Evolutionary conservation across 2,888 invertebrate species (phyloP).

Genomic region (Camponotus fellah): DNA sequence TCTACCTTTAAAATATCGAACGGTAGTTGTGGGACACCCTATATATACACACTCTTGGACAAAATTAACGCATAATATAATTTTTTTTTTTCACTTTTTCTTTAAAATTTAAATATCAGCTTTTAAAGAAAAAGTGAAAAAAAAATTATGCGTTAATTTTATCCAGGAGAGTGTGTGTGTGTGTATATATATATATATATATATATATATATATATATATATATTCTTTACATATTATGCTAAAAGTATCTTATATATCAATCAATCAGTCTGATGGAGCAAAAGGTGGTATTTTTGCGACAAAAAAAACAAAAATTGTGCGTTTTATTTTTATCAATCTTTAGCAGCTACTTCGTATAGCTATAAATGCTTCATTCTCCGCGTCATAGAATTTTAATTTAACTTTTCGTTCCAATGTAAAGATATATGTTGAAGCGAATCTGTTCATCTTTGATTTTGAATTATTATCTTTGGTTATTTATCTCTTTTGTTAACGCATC

Average conservation of each 20-base stretch:
- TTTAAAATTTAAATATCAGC: too few species aligned
- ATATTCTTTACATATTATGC: not conserved
- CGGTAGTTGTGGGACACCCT: too few species aligned
- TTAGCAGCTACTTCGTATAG: not conserved
- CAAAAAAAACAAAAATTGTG: not conserved
- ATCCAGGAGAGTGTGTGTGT: too few species aligned
- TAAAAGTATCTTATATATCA: not conserved
- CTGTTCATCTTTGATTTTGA: slow-evolving; percentile 62
- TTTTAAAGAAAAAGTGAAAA: too few species aligned
- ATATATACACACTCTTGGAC: too few species aligned
- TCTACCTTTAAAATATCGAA: too few species aligned
- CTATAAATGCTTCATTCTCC: not conserved
- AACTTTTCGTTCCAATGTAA: not conserved
- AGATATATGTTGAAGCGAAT: not conserved
- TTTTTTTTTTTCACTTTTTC: too few species aligned
- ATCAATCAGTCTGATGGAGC: not conserved
- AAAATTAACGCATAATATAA: too few species aligned
- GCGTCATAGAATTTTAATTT: not conserved
- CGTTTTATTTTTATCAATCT: slow-evolving; percentile 10
- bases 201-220: not conserved
- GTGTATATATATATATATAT: too few species aligned
- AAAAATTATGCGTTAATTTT: too few species aligned
- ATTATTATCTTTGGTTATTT: slow-evolving; percentile 62
- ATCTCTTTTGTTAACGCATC: slow-evolving; percentile 85
- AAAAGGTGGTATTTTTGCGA: not conserved